Conservation (phyloP, 2,113 vertebrate species). For the Pongo abelii region DNA sequence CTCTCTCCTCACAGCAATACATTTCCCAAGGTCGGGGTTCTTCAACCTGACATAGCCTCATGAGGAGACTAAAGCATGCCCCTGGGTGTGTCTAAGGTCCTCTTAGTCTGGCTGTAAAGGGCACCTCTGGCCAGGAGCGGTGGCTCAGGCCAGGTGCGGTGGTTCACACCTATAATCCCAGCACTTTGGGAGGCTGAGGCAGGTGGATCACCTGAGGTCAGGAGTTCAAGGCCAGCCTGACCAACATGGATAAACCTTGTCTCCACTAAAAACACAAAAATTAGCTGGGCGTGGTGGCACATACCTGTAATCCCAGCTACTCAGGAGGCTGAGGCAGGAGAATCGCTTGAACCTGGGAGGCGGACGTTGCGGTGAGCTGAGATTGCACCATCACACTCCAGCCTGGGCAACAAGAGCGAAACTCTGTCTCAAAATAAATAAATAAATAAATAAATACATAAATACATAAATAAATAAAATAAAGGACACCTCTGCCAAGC, state of each 20-base stretch:
- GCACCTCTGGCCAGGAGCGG: not conserved
- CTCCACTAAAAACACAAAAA: too few species aligned
- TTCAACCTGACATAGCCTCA: not conserved
- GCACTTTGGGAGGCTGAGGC: too few species aligned
- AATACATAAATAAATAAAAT: not conserved
- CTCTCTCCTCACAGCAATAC: not conserved
- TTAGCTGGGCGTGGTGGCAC: rapidly evolving
- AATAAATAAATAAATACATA: not conserved
- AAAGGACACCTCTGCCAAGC: not conserved
- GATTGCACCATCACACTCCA: too few species aligned
- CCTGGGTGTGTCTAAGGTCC: not conserved
- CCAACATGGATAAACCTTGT: too few species aligned
- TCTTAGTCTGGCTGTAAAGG: not conserved
- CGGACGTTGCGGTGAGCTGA: too few species aligned
- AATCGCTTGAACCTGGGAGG: not conserved
- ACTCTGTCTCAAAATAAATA: not conserved
- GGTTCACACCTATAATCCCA: too few species aligned
- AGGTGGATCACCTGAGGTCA: too few species aligned
- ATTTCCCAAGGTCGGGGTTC: not conserved
- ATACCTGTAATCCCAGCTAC: not conserved
- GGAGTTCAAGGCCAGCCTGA: too few species aligned
- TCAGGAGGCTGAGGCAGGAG: not conserved
- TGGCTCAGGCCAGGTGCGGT: too few species aligned
- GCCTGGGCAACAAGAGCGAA: not conserved
- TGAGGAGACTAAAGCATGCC: not conserved